phyloP scores from a whole-genome alignment of 2,888 invertebrate species.

The Graphium colonna region DNA sequence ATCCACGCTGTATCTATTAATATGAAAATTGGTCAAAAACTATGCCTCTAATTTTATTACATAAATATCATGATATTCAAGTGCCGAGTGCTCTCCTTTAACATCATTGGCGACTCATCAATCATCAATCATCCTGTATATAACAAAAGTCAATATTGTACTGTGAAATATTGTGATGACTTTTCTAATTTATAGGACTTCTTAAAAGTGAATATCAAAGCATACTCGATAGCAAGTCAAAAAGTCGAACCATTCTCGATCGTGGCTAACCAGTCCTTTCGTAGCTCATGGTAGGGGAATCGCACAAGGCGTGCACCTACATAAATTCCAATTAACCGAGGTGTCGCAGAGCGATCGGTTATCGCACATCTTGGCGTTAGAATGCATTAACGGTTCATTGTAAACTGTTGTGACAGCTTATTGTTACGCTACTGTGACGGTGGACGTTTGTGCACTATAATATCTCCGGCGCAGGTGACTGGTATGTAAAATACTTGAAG shows the following conservation, averaged over 20 bases:
- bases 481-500: neutral
- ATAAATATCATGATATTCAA: too few species aligned
- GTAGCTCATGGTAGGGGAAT: neutral
- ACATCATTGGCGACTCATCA: too few species aligned
- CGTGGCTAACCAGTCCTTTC: neutral
- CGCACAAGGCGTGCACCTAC: slow-evolving; percentile 43
- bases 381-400: slow-evolving; percentile 49
- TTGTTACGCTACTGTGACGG: slow-evolving; percentile 32
- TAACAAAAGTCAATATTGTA: too few species aligned
- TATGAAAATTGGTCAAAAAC: too few species aligned
- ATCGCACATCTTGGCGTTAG: slow-evolving; percentile 31
- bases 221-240: neutral
- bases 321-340: slow-evolving; percentile 75
- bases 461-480: neutral
- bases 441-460: neutral
- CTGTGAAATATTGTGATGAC: too few species aligned
- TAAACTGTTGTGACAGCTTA: slow-evolving; percentile 51
- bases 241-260: neutral
- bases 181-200: too few species aligned
- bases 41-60: too few species aligned
- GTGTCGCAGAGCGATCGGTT: slow-evolving; percentile 46
- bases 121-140: too few species aligned
- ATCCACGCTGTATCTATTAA: too few species aligned
- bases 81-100: too few species aligned
- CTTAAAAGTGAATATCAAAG: too few species aligned